A percentile compares a stretch with the other conserved stretches of the same genome.
These are phyloP conservation scores for Eutrigla gurnardus DNA, from an alignment of 2,797 vertebrate genomes.

Conservation along the genomic window DNA sequence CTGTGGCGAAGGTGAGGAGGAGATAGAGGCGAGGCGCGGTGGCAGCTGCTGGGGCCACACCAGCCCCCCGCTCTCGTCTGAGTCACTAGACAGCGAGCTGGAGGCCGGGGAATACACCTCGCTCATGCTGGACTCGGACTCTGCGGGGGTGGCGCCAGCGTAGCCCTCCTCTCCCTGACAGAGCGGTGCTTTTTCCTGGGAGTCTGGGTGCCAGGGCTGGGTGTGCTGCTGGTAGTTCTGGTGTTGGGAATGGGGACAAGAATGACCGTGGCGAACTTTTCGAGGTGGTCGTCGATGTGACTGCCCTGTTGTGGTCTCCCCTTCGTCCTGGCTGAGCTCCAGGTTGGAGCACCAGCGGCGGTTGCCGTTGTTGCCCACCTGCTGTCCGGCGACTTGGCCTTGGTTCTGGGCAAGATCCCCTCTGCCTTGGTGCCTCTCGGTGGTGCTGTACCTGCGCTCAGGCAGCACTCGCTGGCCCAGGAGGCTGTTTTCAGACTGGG, in stretches of 20 bases:
- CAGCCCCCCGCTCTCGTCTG: conserved; percentile 90
- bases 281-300: conserved; percentile 50
- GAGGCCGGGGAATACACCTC: conserved; percentile 89
- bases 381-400: conserved; percentile 44
- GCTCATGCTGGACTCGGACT: conserved; percentile 91
- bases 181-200: conserved; percentile 71
- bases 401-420: conserved; percentile 68
- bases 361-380: conserved; percentile 40
- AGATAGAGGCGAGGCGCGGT: conserved; percentile 84
- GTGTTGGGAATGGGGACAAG: conserved; percentile 51
- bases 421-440: conserved; percentile 75
- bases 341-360: conserved; percentile 88
- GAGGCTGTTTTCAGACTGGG: conserved; percentile 90
- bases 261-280: conserved; percentile 54
- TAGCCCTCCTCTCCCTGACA: conserved; percentile 77
- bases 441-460: conserved; percentile 85
- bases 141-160: conserved; percentile 57
- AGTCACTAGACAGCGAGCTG: conserved; percentile 90
- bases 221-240: conserved; percentile 49
- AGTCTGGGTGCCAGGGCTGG: conserved; percentile 71
- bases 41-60: conserved; percentile 94
- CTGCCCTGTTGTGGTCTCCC: conserved; percentile 55
- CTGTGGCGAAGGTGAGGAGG: conserved; percentile 80
- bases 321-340: conserved; percentile 90
- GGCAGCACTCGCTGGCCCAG: conserved; percentile 78